Base-by-base conservation (phyloP, 2,888 invertebrate species). In the Eilema griseolum region DNA sequence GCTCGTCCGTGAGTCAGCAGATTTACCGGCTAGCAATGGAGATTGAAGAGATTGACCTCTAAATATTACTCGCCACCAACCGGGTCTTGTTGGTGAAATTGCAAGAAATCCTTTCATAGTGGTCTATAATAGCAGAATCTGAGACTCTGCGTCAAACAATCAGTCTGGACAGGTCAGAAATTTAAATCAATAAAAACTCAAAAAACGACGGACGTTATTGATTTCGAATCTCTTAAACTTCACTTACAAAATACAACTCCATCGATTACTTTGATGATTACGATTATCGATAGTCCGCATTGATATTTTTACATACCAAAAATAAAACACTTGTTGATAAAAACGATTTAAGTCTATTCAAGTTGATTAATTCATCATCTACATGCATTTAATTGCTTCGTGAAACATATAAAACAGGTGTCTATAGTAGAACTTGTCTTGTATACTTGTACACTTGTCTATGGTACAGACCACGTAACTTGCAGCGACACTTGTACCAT, bases 401-500 rank as follows among this genome's bases (percentile, higher is more conserved):
- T 72, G 77, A 77, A 74, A 77, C 75, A 75, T 59, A 68, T 66
- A 62, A 69, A 75, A 81, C 75, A 77, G 74, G 74, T 79, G 81
- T 68, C 56, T 28, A 64, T 23, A 33, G 28, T 62, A 68, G 61
- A 37, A 62, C 52, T 37, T 61, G 62, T 66, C 52, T 33, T 24
- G 31, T 57, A 33, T 65, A 62, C 20, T 20, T 46, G 72, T 63
- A 24, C 33, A 46, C 66, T 66, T 69, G 69, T 61, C 62, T 66
- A 28, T 24, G 41, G 33, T 28, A 62, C 41, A 23, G 65, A 66
- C 26, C 56, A 66, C 72, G 77, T 79, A 78, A 81, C 79, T 74
- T 65, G 70, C 76, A 71, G 79, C 81, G 81, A 81, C 81, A 81
- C 81, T 81, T 79, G 80, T 76, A 77, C 78, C 83, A 85, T 89